phyloP scores from a whole-genome alignment of 2,797 vertebrate genomes.

The Hapalemur alaotrensis region DNA sequence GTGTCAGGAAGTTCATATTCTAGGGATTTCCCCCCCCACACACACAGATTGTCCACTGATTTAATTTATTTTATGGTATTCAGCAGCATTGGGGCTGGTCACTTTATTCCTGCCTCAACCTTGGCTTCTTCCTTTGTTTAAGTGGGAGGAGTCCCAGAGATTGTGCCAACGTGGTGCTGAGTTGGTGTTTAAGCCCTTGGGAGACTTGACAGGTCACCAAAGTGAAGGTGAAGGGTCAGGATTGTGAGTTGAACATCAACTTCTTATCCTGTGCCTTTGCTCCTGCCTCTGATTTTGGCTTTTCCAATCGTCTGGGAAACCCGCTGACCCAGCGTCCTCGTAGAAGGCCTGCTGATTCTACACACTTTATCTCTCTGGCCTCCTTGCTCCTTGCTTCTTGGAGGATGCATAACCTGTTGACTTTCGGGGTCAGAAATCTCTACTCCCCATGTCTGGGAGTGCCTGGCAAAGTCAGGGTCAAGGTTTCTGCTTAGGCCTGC shows the following conservation, averaged over 20 bases:
- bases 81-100: background rate
- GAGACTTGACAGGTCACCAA: background rate
- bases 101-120: background rate
- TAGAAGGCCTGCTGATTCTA: slow-evolving; percentile 69
- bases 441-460: background rate
- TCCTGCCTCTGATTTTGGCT: slow-evolving; percentile 78
- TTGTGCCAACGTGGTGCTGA: slow-evolving; percentile 30
- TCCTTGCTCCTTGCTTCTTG: slow-evolving; percentile 66
- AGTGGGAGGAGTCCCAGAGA: slow-evolving; percentile 1
- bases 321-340: slow-evolving; percentile 80
- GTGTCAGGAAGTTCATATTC: background rate
- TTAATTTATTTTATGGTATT: background rate
- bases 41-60: background rate
- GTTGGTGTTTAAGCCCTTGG: slow-evolving; percentile 12
- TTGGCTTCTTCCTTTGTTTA: background rate
- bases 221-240: slow-evolving; percentile 67
- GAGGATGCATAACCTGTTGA: slow-evolving; percentile 65
- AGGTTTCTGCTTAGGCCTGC: slow-evolving; percentile 21
- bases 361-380: slow-evolving; percentile 75
- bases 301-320: slow-evolving; percentile 76
- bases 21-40: background rate
- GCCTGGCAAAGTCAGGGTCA: slow-evolving; percentile 53
- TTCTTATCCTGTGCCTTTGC: slow-evolving; percentile 75
- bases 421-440: slow-evolving; percentile 43
- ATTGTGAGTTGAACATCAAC: slow-evolving; percentile 73